Evolutionary conservation across 2,797 vertebrate genomes (phyloP), one percentile per base, ranked within the genome.

Genomic region (Artibeus jamaicensis): DNA sequence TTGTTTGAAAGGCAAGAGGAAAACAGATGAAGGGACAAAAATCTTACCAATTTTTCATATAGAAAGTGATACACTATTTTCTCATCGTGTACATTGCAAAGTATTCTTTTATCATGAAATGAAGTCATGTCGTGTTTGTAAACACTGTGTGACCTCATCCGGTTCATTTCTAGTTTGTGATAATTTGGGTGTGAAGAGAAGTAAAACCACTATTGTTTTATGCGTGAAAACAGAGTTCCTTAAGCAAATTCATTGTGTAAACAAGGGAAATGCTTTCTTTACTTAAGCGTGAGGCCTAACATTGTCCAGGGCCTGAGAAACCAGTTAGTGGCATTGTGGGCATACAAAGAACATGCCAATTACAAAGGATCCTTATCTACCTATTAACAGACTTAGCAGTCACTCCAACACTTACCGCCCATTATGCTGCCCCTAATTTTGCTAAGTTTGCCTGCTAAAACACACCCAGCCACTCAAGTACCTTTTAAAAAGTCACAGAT

Each of bases 311-410:
- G 82, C 74, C 94, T 96, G 90, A 93, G 96, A 97, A 96, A 91
- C 78, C 67, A 95, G 92, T 62, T 77, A 77, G 78, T 76, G 77
- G 79, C 57, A 79, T 91, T 91, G 85, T 79, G 86, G 88, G 59
- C 92, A 73, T 44, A 59, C 65, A 82, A 82, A 93, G 90, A 86
- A 46, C 91, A 91, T 70, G 74, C 74, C 93, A 94, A 86, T 93
- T 95, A 96, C 90, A 91, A 76, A 78, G 48, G 88, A 96, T 96
- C 89, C 92, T 96, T 95, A 95, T 96, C 94, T 96, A 24, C 44
- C 91, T 85, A 22, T 91, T 88, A 95, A 87, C 83, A 94, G 86
- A 74, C 46, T 88, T 84, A 91, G 83, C 77, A 82, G 84, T 65
- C 37, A 44, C 48, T 73, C 76, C 65, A 59, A 26, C 46, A 91